Evolutionary conservation across 2,113 vertebrate species (phyloP).

Genomic region (Cairina moschata): DNA sequence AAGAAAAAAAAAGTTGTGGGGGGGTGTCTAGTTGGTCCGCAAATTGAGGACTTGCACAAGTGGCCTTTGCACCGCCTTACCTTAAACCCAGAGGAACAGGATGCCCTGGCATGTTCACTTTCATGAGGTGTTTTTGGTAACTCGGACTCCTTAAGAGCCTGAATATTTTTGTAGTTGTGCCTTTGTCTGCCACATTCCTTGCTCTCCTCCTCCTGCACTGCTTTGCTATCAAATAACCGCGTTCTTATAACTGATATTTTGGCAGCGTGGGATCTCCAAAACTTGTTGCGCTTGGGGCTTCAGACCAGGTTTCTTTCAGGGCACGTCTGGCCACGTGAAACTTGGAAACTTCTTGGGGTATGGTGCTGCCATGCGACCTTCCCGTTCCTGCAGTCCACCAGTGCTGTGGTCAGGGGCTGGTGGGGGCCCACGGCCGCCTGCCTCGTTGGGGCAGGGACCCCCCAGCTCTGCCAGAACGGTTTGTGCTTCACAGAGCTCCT

Average conservation of each 20-base stretch:
- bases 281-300: too few species aligned
- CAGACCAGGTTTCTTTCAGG: not conserved
- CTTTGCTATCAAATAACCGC: not conserved
- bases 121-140: not conserved
- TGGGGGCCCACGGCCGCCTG: fast-evolving
- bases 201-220: not conserved
- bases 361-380: not conserved
- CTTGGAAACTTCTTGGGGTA: not conserved
- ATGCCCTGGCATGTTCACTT: fast-evolving
- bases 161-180: not conserved
- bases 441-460: not conserved
- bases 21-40: not conserved
- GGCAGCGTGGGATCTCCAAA: not conserved
- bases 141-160: not conserved
- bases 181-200: not conserved
- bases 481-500: not conserved
- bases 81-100: not conserved
- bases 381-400: fast-evolving
- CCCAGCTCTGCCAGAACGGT: not conserved
- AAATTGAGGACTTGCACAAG: not conserved
- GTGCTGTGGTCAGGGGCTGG: not conserved
- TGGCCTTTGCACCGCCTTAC: not conserved
- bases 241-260: not conserved
- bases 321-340: fast-evolving
- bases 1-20: not conserved